Conservation (phyloP, 1,140 invertebrate species). For the Harpegnathos saltator region DNA sequence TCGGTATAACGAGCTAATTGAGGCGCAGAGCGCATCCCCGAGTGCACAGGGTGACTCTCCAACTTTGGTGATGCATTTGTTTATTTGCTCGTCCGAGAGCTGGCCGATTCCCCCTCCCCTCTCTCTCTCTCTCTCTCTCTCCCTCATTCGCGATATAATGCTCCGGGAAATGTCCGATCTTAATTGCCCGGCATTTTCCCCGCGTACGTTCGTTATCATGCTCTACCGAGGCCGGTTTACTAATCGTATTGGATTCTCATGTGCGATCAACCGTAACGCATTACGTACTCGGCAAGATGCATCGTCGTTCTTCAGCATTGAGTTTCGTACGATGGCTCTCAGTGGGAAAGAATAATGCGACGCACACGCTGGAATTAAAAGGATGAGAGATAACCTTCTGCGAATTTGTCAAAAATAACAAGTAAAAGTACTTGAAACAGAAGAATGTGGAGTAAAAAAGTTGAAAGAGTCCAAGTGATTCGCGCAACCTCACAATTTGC, state of each 20-base stretch:
- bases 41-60: too few species aligned
- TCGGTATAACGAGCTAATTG: constrained; percentile 44
- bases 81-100: constrained; percentile 8
- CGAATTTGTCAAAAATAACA: not conserved
- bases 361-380: constrained; percentile 13
- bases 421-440: constrained; percentile 14
- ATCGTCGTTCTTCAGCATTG: constrained; percentile 12
- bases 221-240: constrained; percentile 21
- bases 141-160: not conserved
- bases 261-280: constrained; percentile 6
- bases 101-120: not conserved
- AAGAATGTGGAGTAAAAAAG: too few species aligned
- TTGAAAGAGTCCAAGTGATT: too few species aligned
- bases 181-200: constrained; percentile 43
- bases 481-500: too few species aligned
- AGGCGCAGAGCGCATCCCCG: constrained; percentile 20
- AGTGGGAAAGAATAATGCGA: not conserved
- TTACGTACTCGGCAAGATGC: not conserved
- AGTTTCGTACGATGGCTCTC: constrained; percentile 13
- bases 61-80: constrained; percentile 45
- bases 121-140: too few species aligned
- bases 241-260: constrained; percentile 51
- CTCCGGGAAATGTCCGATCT: constrained; percentile 24
- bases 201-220: constrained; percentile 16
- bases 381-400: not conserved